Conservation (phyloP, 2,797 vertebrate species). For the Hypotaenidia philippensis region DNA sequence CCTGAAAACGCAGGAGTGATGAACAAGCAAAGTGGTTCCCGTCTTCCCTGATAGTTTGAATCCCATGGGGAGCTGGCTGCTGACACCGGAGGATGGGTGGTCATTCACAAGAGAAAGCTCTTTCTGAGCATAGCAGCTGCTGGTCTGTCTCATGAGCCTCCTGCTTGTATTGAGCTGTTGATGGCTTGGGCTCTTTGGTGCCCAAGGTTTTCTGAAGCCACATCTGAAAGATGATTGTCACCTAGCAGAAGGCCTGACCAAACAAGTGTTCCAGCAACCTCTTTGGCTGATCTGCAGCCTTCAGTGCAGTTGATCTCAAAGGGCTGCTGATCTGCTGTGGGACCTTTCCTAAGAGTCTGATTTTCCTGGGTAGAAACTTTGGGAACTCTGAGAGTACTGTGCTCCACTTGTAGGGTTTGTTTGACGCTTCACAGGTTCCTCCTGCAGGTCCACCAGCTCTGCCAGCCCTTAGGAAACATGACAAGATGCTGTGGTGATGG, state of each 20-base stretch:
- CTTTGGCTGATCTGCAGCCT: neutral
- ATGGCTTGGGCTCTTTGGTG: neutral
- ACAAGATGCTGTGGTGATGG: neutral
- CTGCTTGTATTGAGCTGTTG: neutral
- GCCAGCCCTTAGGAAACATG: neutral
- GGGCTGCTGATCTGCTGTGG: neutral
- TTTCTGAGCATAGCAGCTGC: neutral
- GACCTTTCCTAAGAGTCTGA: neutral
- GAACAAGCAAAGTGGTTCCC: neutral
- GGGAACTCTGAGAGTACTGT: neutral
- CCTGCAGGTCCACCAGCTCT: neutral
- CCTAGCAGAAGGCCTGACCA: neutral
- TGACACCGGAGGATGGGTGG: neutral
- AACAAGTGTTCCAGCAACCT: neutral
- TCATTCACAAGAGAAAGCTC: neutral
- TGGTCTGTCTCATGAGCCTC: neutral
- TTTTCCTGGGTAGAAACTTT: neutral
- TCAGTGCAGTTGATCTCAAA: neutral
- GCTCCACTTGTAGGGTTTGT: neutral
- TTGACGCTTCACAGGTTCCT: neutral
- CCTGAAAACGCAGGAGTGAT: neutral
- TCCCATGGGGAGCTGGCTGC: neutral
- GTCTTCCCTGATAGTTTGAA: neutral
- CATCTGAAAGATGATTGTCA: neutral
- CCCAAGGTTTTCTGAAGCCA: neutral